phyloP scores from a whole-genome alignment of 2,113 vertebrate genomes.

The Hemiscyllium ocellatum region DNA sequence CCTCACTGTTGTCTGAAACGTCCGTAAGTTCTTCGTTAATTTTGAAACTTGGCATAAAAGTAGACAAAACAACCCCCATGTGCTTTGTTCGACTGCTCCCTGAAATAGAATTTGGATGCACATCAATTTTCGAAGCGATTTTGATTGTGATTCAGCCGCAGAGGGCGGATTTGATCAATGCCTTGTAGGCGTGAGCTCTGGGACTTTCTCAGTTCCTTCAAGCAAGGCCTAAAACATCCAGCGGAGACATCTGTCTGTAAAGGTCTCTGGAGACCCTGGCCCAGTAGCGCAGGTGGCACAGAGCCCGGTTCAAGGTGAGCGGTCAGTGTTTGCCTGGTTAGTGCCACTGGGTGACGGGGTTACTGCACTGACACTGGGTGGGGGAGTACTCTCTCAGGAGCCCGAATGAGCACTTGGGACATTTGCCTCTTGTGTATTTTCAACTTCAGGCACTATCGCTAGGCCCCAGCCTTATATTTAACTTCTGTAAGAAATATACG shows the following conservation, averaged over 20 bases:
- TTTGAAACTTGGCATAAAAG: not conserved
- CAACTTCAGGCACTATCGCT: not conserved
- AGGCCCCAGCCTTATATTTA: not conserved
- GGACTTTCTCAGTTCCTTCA: not conserved
- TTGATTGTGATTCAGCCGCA: not conserved
- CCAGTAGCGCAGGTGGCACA: not conserved
- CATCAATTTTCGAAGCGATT: not conserved
- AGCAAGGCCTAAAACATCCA: not conserved
- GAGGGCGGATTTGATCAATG: not conserved
- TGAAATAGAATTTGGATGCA: not conserved
- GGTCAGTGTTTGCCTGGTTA: not conserved
- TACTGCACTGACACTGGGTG: not conserved
- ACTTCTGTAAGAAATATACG: not conserved
- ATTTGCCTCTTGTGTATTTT: not conserved
- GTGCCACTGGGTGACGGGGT: not conserved
- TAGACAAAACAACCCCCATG: too few relatives aligned
- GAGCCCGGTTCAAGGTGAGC: not conserved
- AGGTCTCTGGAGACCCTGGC: not conserved
- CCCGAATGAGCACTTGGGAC: not conserved
- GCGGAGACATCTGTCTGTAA: not conserved
- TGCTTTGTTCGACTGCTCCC: too few relatives aligned
- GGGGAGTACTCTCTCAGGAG: not conserved
- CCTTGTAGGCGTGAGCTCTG: not conserved
- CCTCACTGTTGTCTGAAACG: not conserved
- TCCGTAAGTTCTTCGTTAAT: not conserved